Evolutionary conservation across 2,888 invertebrate genomes (phyloP), one percentile per base, ranked within the genome.

Genomic region (Ectemnius lituratus): DNA sequence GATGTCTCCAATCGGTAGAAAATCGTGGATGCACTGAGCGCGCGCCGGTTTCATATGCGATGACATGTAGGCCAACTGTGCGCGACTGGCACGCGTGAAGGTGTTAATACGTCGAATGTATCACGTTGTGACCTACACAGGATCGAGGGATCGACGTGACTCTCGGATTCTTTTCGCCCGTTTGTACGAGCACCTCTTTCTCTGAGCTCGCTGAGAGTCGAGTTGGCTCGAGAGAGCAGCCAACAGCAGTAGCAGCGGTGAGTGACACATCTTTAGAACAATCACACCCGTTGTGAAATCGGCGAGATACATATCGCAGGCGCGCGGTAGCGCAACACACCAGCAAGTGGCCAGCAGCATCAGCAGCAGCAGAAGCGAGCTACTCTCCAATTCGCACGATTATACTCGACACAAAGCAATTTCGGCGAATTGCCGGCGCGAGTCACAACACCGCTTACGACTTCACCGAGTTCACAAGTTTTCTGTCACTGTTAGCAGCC

Each of bases 231-330:
- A 75, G 67, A 71, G 72, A 73, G 69, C 69, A 80, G 76, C 37
- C 65, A 72, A 75, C 79, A 70, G 72, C 23, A 23, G 23, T 3
- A 2, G 23, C 23, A 2, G 23, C 23, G 23, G 23, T 23, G 72
- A 84, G 80, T 84, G 84, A 84, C 80, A 85, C 80, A 82, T 85
- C 84, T 84, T 84, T 82, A 74, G 78, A 84, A 84, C 86, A 85
- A 85, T 86, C 82, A 82, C 23, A 23, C 78, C 79, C 81, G 85
- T 85, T 85, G 86, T 86, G 86, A 86, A 86, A 86, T 84, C 84
- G 79, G 66, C 45, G 72, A 63, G 73, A 76, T 82, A 66, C 76
- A 72, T 81, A 79, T 80, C 68, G 47, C n/a, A 47, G 11, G 14
- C 70, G 73, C 64, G 65, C 65, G 61, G 71, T 76, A 68, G 72